phyloP scores from a whole-genome alignment of 1,140 invertebrate genomes.

The Brachionus sp. region DNA sequence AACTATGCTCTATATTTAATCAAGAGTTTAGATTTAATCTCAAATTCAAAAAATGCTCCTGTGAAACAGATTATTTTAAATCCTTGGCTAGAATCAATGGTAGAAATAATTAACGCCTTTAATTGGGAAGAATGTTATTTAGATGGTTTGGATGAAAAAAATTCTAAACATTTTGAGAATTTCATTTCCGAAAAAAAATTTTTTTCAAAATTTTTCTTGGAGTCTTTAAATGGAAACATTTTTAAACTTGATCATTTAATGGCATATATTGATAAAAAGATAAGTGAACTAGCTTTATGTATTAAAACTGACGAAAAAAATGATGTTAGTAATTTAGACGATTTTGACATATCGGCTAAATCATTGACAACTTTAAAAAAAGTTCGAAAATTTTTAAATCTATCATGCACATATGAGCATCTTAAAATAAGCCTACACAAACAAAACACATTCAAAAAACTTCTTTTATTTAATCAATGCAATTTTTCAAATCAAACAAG shows the following conservation, averaged over 20 bases:
- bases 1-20: constrained; percentile 3
- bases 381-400: not conserved
- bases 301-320: not conserved
- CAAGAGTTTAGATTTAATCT: not conserved
- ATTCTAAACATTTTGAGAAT: not conserved
- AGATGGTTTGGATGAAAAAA: not conserved
- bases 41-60: not conserved
- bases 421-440: not conserved
- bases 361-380: not conserved
- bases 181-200: not conserved
- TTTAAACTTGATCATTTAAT: constrained; percentile 34
- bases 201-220: constrained; percentile 15
- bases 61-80: not conserved
- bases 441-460: not conserved
- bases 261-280: not conserved
- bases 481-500: not conserved
- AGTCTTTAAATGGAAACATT: constrained; percentile 34
- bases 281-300: not conserved
- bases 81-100: not conserved
- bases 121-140: not conserved
- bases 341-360: not conserved
- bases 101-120: not conserved
- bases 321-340: not conserved
- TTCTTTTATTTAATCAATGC: not conserved
- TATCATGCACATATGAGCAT: not conserved